Conservation (phyloP, 2,113 vertebrate species). For the Pachypanchax playfairii region DNA sequence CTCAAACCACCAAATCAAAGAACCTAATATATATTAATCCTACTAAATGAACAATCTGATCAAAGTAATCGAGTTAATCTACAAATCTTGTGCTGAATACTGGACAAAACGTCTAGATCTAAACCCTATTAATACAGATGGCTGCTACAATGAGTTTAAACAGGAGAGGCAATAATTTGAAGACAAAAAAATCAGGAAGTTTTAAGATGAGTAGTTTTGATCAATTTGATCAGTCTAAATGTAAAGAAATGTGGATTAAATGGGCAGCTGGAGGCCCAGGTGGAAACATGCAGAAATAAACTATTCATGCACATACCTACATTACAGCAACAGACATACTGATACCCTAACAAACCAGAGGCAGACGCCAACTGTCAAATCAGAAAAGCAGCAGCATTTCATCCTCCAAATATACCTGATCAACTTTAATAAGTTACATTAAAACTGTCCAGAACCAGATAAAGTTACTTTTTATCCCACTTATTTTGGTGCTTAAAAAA, state of each 20-base stretch:
- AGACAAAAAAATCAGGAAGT: conserved; percentile 38
- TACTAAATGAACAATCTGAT: conserved; percentile 17
- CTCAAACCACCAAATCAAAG: conserved; percentile 37
- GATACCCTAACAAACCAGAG: conserved; percentile 46
- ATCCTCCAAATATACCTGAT: conserved; percentile 7
- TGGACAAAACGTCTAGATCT: conserved; percentile 30
- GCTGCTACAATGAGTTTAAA: conserved; percentile 15
- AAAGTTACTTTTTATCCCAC: not conserved
- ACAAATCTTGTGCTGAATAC: conserved; percentile 21
- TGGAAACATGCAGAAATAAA: conserved; percentile 66
- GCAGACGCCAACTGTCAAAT: conserved; percentile 45
- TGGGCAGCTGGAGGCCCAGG: conserved; percentile 30
- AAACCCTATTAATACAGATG: conserved; percentile 30
- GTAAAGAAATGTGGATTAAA: conserved; percentile 33
- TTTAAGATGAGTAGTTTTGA: conserved; percentile 33
- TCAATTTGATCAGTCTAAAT: conserved; percentile 23
- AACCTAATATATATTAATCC: conserved; percentile 12
- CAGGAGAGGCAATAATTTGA: conserved; percentile 30
- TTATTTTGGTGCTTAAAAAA: no score
- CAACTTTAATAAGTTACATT: not conserved
- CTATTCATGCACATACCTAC: conserved; percentile 72
- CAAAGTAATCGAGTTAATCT: conserved; percentile 30
- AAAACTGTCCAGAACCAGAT: not conserved
- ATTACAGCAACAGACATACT: conserved; percentile 30
- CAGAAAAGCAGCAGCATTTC: conserved; percentile 75